Base-by-base conservation (phyloP, 2,888 invertebrate genomes). In the Drosophila lutescens region DNA sequence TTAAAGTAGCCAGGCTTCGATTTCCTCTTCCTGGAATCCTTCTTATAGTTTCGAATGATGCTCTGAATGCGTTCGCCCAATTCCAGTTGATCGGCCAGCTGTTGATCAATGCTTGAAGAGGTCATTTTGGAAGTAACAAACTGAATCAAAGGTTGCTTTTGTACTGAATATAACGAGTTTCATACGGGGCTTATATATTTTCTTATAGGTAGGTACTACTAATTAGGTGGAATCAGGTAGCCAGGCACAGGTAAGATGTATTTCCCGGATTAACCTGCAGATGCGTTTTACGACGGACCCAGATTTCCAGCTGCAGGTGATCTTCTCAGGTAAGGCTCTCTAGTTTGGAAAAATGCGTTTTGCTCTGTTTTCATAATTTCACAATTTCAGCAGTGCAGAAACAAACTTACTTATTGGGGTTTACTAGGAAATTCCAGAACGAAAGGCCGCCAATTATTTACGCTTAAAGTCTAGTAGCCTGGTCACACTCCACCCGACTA, bases 41-140 rank as follows among this genome's bases (percentile, higher is more conserved):
- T 47, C 30, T 47, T 47, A 10, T 47, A 47, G 30, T 47, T 47
- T 15, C 30, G 46, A 5, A 47, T 30, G 10, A 9, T 30, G 26
- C 15, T 30, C 10, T 47, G 46, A 30, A 47, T 47, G 4, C 30
- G 15, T 9, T 47, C 30, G 10, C 30, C 30, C 46, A 30, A 30
- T 6, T 30, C 15, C 30, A 47, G 8, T 10, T 47, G 46, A 8
- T 15, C 10, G 5, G 10, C 30, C 46, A 47, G n/a, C 46, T 15
- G n/a, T 2, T 15, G 9, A 5, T 15, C 10, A 10, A 30, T 9
- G 26, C 26, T 47, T 10, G 30, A 30, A 13, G 13, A 8, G 2
- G 0, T 4, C 44, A 44, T 47, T 15, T 15, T 30, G 9, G 41
- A 10, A 40, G 4, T 15, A 40, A 15, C 4, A 40, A 15, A 15